phyloP scores from a whole-genome alignment of 2,797 vertebrate species.

The Gymnoscopelus braueri region DNA sequence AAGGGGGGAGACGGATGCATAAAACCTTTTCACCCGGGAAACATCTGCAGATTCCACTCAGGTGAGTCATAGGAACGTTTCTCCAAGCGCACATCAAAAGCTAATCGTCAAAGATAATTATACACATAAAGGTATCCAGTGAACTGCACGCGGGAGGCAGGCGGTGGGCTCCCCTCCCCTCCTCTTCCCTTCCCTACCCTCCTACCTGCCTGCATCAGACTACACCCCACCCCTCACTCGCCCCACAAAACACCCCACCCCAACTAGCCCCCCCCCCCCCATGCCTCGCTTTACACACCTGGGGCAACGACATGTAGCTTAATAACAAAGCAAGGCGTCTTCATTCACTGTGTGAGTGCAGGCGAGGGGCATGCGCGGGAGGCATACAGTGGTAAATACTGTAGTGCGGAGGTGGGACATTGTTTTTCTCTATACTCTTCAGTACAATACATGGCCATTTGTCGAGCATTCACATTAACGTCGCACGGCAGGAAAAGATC shows the following conservation, averaged over 20 bases:
- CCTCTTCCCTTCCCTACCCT: conserved; percentile 12
- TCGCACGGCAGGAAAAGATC: conserved; percentile 14
- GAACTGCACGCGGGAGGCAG: conserved; percentile 57
- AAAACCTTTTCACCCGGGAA: conserved; percentile 19
- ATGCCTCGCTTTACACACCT: conserved; percentile 27
- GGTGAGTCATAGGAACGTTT: conserved; percentile 31
- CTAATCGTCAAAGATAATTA: conserved; percentile 44
- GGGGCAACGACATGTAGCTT: conserved; percentile 12
- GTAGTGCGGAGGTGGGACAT: conserved; percentile 27
- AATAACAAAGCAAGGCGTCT: conserved; percentile 15
- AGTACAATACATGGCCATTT: conserved; percentile 42
- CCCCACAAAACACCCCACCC: background rate
- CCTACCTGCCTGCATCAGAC: no score
- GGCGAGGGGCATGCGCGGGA: background rate
- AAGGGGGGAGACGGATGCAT: background rate
- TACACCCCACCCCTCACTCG: background rate
- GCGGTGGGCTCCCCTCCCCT: no score
- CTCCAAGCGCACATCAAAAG: conserved; percentile 36
- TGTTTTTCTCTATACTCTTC: conserved; percentile 1
- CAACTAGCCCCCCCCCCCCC: background rate
- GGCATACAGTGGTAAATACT: background rate
- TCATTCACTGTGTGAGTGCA: conserved; percentile 14
- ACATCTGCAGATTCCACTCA: conserved; percentile 43
- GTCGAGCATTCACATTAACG: conserved; percentile 56
- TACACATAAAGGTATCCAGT: conserved; percentile 67